Conservation (phyloP, 2,888 invertebrate species). For the Sipha maydis region DNA sequence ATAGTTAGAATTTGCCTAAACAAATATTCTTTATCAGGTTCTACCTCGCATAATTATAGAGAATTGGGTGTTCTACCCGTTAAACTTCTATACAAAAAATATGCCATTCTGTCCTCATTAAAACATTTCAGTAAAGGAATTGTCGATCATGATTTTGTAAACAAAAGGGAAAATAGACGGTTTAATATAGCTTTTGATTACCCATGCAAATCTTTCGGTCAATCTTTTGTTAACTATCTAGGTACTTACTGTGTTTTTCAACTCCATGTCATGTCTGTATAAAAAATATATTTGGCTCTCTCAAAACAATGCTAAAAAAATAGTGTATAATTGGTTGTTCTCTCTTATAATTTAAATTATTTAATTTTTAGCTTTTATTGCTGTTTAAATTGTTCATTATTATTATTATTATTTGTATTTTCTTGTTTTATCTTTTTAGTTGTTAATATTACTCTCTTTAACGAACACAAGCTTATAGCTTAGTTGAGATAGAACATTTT, state of each 20-base stretch:
- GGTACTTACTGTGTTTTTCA: neutral
- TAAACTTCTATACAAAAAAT: too few species aligned
- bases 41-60: too few species aligned
- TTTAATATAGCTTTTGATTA: neutral
- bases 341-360: neutral
- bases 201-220: too few species aligned
- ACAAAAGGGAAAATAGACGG: neutral
- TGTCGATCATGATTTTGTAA: neutral
- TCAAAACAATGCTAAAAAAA: neutral
- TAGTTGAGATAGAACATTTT: too few species aligned
- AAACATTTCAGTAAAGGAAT: neutral
- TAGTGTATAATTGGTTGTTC: slow-evolving; percentile 2
- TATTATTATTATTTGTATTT: neutral
- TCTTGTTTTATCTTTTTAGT: too few species aligned
- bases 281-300: neutral
- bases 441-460: too few species aligned
- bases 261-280: neutral
- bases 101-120: too few species aligned
- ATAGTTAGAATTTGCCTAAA: too few species aligned
- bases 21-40: too few species aligned
- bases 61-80: too few species aligned
- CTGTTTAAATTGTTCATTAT: neutral
- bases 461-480: too few species aligned
- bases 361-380: neutral
- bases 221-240: neutral